These are phyloP conservation scores for Piscicola geometra DNA, from an alignment of 2,888 invertebrate species.

Conservation along the genomic window DNA sequence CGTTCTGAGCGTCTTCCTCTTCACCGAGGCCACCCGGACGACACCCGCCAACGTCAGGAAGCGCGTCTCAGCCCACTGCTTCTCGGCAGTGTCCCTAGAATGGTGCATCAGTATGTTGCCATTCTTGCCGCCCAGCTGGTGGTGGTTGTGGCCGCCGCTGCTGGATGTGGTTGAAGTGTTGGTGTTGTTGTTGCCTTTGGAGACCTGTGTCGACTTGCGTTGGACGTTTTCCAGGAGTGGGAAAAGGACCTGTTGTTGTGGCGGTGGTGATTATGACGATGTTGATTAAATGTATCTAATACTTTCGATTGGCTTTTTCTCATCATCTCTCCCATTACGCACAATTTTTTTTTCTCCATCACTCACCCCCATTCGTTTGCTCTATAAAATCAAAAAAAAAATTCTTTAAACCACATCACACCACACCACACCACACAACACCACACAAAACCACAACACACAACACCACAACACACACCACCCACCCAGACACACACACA, in stretches of 20 bases:
- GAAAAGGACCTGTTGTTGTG: constrained; percentile 69
- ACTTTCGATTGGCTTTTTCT: no score
- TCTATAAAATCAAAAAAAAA: no score
- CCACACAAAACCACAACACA: no score
- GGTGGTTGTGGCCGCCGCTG: constrained; percentile 42
- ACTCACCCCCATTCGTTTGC: no score
- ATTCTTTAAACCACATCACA: background rate
- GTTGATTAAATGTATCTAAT: background rate
- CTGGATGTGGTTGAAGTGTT: no score
- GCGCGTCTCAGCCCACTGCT: constrained; percentile 98
- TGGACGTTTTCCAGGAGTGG: constrained; percentile 88
- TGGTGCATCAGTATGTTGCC: constrained; percentile 90
- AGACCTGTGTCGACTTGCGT: constrained; percentile 59
- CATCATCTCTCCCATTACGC: no score
- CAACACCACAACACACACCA: no score
- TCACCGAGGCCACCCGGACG: constrained; percentile 85
- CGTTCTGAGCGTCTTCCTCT: constrained; percentile 69
- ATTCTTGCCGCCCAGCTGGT: constrained; percentile 61
- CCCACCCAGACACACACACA: no score
- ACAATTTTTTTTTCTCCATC: no score
- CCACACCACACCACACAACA: background rate
- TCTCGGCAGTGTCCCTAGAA: constrained; percentile 94
- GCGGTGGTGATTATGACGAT: background rate
- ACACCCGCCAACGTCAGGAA: constrained; percentile 69
- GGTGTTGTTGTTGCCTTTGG: constrained; percentile 51